Evolutionary conservation across 1,140 invertebrate genomes (phyloP).

Genomic region (Platyscapa corneri): DNA sequence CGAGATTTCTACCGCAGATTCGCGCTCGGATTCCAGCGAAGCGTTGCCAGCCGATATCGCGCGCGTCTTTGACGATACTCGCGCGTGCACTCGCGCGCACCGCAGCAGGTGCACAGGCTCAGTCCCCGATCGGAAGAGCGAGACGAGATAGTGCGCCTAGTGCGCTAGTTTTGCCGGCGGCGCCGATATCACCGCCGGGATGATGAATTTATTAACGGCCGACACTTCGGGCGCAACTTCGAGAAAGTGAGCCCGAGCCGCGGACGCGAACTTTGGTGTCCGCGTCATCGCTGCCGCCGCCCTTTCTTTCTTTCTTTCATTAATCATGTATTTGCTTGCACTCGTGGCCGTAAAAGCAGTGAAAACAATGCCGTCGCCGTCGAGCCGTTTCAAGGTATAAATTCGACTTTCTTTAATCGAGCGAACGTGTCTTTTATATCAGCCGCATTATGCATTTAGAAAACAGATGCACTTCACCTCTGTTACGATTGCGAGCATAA

Average conservation of each 20-base stretch:
- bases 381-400: not conserved
- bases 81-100: too few species aligned
- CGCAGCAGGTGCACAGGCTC: not conserved
- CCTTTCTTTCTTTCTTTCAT: too few species aligned
- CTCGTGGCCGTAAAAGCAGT: not conserved
- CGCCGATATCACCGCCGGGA: not conserved
- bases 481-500: not conserved
- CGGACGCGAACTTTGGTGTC: not conserved
- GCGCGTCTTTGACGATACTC: not conserved
- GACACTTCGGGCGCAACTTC: not conserved
- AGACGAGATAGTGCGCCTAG: not conserved
- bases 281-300: not conserved
- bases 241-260: conserved; percentile 1
- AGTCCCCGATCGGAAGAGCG: conserved; percentile 11
- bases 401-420: not conserved
- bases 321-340: not conserved
- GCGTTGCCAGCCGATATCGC: not conserved
- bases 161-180: not conserved
- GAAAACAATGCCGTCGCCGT: not conserved
- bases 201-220: conserved; percentile 23
- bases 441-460: not conserved
- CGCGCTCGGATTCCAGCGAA: not conserved
- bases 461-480: not conserved
- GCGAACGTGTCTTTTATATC: not conserved
- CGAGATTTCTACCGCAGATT: conserved; percentile 31